These are phyloP conservation scores for Illadopsis cleaveri DNA, from an alignment of 2,113 vertebrate genomes.

Conservation along the genomic window DNA sequence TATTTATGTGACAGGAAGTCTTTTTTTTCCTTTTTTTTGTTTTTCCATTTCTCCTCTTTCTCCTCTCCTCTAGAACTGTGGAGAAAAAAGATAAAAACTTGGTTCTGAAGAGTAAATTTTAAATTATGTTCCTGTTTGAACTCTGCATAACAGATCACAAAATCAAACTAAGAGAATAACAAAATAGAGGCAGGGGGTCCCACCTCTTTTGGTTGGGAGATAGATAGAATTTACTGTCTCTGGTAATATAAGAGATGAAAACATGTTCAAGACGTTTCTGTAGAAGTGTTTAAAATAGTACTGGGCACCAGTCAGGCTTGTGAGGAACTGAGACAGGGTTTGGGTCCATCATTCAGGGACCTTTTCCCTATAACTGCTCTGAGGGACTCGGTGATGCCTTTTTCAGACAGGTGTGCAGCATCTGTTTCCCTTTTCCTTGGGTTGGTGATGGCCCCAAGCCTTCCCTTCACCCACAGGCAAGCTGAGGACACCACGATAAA, in stretches of 20 bases:
- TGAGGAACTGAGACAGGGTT: background rate
- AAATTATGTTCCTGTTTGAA: slow-evolving; percentile 49
- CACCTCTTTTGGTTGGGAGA: background rate
- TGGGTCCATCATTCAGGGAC: background rate
- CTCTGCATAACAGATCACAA: background rate
- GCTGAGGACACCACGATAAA: background rate
- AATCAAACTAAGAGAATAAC: background rate
- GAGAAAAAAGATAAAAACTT: slow-evolving; percentile 30
- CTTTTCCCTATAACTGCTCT: accelerated
- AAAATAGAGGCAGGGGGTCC: background rate
- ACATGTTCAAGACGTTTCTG: background rate
- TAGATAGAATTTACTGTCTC: background rate
- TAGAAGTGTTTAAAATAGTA: background rate
- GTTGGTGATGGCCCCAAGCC: background rate
- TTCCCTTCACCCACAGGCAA: background rate
- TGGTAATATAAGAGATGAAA: background rate
- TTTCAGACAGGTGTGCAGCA: background rate
- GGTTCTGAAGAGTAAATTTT: slow-evolving; percentile 57
- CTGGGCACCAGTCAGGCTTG: background rate
- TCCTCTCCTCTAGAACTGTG: background rate
- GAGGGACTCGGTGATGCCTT: background rate
- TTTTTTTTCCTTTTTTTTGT: background rate
- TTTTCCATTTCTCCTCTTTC: background rate
- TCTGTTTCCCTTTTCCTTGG: background rate
- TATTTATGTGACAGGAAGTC: slow-evolving; percentile 59